Conservation (phyloP, 2,797 vertebrate species). For the Pogonophryne albipinna region DNA sequence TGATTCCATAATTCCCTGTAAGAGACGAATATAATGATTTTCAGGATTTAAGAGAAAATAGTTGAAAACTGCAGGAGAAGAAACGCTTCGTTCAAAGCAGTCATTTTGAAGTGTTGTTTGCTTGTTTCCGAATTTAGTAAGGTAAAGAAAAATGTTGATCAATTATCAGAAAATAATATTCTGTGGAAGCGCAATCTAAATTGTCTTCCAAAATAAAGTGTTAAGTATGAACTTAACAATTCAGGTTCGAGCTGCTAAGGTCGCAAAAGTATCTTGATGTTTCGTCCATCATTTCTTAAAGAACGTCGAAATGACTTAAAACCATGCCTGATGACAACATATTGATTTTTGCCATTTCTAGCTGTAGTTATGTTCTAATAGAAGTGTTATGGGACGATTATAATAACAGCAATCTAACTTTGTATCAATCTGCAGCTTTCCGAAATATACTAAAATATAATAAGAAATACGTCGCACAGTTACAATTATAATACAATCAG, state of each 20-base stretch:
- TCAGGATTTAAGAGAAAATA: not conserved
- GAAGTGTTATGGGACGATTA: not conserved
- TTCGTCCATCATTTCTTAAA: no score
- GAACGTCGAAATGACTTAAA: not conserved
- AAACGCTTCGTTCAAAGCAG: not conserved
- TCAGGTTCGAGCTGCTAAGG: not conserved
- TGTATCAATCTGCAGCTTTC: not conserved
- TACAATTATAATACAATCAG: not conserved
- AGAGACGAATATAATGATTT: conserved; percentile 1
- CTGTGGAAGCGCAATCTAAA: not conserved
- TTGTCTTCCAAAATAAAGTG: not conserved
- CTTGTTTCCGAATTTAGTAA: not conserved
- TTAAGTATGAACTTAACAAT: not conserved
- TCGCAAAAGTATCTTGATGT: not conserved
- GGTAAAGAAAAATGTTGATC: not conserved
- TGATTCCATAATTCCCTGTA: not conserved
- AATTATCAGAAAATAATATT: not conserved
- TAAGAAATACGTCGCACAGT: not conserved
- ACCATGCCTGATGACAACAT: not conserved
- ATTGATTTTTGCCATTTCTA: not conserved
- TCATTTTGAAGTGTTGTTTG: not conserved
- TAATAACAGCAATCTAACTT: not conserved
- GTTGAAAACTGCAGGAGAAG: not conserved
- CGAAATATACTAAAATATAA: not conserved
- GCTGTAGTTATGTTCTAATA: not conserved